phyloP scores from a whole-genome alignment of 1,140 invertebrate genomes.

The Dolichoris vasculosae region DNA sequence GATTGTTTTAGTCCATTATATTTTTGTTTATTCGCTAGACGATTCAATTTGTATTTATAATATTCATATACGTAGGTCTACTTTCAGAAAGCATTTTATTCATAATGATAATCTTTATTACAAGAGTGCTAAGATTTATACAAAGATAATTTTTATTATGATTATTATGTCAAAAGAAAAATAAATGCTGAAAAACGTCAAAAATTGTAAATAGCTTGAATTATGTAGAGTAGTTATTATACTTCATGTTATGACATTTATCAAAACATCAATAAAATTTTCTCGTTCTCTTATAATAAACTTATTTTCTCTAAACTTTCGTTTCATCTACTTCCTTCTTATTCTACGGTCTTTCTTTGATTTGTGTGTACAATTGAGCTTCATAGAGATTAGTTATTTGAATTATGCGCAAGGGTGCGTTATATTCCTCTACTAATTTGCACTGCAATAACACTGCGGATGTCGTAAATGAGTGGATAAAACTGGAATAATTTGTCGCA shows the following conservation, averaged over 20 bases:
- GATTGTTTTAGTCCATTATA: background rate
- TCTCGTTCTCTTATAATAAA: background rate
- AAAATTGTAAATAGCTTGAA: background rate
- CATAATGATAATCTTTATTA: background rate
- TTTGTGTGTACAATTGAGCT: background rate
- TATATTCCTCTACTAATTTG: background rate
- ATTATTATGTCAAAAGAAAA: background rate
- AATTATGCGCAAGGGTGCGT: background rate
- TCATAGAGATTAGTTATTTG: slow-evolving; percentile 1
- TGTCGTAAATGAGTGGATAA: background rate
- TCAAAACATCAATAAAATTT: background rate
- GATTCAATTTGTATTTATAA: background rate
- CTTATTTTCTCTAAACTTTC: background rate
- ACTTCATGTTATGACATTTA: slow-evolving; percentile 5
- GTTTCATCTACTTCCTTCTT: no score
- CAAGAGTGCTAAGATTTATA: background rate
- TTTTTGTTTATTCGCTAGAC: background rate
- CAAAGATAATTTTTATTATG: background rate
- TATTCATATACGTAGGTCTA: background rate
- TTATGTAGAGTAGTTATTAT: background rate
- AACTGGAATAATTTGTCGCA: no score
- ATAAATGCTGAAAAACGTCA: background rate
- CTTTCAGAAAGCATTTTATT: background rate
- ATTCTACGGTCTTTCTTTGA: background rate
- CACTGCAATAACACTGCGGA: background rate